Evolutionary conservation across 2,797 vertebrate species (phyloP).

Genomic region (Sternotherus odoratus): DNA sequence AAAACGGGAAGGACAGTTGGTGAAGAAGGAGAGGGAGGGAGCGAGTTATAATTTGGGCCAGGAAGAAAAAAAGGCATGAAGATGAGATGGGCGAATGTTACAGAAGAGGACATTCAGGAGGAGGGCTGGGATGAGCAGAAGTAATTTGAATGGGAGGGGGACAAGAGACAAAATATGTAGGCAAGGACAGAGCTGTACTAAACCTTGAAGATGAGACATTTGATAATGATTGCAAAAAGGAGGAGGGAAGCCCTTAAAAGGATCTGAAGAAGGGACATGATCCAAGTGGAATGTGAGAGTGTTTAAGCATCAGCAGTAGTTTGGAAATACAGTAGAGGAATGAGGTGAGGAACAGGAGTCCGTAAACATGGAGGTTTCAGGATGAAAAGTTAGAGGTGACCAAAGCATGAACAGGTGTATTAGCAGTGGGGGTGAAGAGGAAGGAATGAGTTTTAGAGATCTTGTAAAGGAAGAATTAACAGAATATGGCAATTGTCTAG

Average conservation of each 20-base stretch:
- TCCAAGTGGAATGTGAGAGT: not conserved
- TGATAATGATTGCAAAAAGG: not conserved
- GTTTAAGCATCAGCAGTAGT: not conserved
- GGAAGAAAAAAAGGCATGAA: not conserved
- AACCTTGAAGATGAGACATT: not conserved
- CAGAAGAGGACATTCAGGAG: not conserved
- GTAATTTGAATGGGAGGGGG: not conserved
- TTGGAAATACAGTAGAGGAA: not conserved
- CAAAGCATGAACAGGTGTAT: not conserved
- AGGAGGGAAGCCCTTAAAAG: not conserved
- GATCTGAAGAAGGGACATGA: not conserved
- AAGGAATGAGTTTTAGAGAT: not conserved
- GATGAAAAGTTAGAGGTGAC: not conserved
- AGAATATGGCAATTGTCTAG: conserved; percentile 15
- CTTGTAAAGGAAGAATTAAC: not conserved
- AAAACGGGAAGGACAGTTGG: not conserved
- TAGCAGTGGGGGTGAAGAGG: not conserved
- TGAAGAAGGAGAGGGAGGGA: not conserved
- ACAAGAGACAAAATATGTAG: not conserved
- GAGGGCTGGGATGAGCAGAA: not conserved
- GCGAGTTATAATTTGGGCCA: not conserved
- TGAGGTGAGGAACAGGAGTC: not conserved
- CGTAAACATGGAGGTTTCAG: not conserved
- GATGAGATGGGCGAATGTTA: not conserved
- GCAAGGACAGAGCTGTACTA: not conserved